A percentile compares a stretch with the other conserved stretches of the same genome.
Conservation (phyloP, 2,888 invertebrate species). For the Epirrita christyi region DNA sequence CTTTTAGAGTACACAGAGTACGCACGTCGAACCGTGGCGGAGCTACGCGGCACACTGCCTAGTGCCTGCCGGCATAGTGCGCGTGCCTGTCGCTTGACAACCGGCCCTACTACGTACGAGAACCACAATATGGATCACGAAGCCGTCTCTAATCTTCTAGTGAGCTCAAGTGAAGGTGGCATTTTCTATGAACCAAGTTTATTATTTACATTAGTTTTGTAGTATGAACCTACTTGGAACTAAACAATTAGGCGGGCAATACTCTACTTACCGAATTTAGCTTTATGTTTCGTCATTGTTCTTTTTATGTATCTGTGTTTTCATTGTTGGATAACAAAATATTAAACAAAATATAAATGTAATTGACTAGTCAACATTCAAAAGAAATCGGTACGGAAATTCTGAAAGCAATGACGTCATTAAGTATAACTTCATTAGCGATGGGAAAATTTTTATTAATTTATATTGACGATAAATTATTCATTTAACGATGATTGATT, state of each 20-base stretch:
- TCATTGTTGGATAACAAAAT: too few relatives aligned
- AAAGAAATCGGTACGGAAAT: constrained; percentile 1
- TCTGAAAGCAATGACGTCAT: constrained; percentile 2
- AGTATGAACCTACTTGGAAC: background rate
- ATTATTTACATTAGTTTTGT: constrained; percentile 17
- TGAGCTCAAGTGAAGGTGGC: constrained; percentile 41
- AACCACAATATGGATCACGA: constrained; percentile 40
- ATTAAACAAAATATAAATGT: background rate
- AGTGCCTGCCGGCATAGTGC: constrained; percentile 13
- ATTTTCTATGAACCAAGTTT: constrained; percentile 29
- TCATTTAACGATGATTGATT: constrained; percentile 12
- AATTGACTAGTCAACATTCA: background rate
- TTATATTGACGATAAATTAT: constrained; percentile 10
- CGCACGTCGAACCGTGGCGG: constrained; percentile 41
- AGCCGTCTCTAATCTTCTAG: constrained; percentile 27
- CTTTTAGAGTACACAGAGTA: constrained; percentile 6
- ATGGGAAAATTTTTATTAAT: constrained; percentile 11
- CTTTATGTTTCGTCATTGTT: background rate
- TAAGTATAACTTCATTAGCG: constrained; percentile 8
- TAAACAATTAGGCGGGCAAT: constrained; percentile 7
- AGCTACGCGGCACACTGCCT: constrained; percentile 50
- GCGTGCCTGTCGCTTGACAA: constrained; percentile 29
- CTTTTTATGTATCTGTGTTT: background rate
- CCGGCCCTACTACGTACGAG: constrained; percentile 47
- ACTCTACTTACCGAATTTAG: too few relatives aligned